These are phyloP conservation scores for Tangachromis dhanisi DNA, from an alignment of 2,113 vertebrate genomes.

Conservation along the genomic window DNA sequence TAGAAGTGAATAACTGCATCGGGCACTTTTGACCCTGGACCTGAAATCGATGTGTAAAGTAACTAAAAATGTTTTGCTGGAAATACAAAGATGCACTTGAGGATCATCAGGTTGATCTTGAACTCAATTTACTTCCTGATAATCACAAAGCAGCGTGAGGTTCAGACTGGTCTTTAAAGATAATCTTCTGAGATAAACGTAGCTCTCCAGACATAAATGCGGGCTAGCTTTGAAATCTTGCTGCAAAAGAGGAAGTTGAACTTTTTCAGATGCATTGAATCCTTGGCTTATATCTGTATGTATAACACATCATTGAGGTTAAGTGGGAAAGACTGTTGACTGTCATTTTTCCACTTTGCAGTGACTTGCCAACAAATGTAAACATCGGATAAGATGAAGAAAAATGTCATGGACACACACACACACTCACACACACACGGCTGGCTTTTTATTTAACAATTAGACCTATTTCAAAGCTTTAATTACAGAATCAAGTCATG, in stretches of 20 bases:
- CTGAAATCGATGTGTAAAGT: not conserved
- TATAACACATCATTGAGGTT: not conserved
- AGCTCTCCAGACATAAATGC: not conserved
- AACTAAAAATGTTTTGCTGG: not conserved
- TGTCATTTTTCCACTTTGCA: not conserved
- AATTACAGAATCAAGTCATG: not conserved
- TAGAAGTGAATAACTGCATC: not conserved
- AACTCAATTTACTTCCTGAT: not conserved
- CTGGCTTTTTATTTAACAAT: not conserved
- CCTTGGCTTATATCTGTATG: not conserved
- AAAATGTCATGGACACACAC: not conserved
- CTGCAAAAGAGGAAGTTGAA: not conserved
- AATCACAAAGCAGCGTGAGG: not conserved
- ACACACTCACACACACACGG: not conserved
- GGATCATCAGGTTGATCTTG: not conserved
- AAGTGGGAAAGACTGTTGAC: not conserved
- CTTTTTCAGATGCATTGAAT: not conserved
- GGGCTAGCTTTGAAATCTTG: not conserved
- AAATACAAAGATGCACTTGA: not conserved
- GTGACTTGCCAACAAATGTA: not conserved
- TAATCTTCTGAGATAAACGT: constrained; percentile 2
- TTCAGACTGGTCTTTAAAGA: not conserved
- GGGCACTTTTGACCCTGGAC: not conserved
- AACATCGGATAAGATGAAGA: not conserved
- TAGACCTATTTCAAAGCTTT: not conserved